Conservation (phyloP, 1,140 invertebrate genomes). For the Drosophila teissieri region DNA sequence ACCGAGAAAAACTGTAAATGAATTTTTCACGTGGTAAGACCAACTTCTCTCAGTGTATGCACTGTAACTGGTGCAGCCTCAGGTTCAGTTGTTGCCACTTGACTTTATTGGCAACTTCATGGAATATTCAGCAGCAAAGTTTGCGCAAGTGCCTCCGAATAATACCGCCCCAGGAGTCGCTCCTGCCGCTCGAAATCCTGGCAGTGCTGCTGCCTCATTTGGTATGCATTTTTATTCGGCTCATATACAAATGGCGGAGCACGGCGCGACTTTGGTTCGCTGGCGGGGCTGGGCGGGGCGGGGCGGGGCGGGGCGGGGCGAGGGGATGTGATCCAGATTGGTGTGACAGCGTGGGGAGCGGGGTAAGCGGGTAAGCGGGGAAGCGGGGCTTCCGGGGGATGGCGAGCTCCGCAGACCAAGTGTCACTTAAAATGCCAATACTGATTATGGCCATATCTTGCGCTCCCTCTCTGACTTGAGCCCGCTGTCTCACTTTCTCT, state of each 20-base stretch:
- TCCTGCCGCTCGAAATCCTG: conserved; percentile 5
- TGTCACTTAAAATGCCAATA: conserved; percentile 80
- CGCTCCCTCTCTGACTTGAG: not conserved
- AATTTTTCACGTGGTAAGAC: too few species aligned
- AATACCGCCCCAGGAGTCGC: conserved; percentile 24
- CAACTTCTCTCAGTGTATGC: conserved; percentile 19
- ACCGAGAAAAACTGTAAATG: not conserved
- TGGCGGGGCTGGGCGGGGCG: not conserved
- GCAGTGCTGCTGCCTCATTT: conserved; percentile 64
- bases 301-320: not conserved
- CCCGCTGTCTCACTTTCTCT: conserved; percentile 19
- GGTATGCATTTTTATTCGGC: conserved; percentile 83
- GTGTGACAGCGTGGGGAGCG: conserved; percentile 1
- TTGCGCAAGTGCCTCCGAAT: conserved; percentile 71
- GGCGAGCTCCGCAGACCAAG: conserved; percentile 32
- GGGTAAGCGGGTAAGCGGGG: too few species aligned
- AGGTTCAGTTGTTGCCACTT: conserved; percentile 51
- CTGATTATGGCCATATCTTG: conserved; percentile 61
- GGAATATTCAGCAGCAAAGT: conserved; percentile 79
- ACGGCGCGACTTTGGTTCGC: conserved; percentile 43
- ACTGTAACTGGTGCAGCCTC: conserved; percentile 35
- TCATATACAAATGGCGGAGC: conserved; percentile 78
- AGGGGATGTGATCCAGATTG: conserved; percentile 11
- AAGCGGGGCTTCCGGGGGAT: not conserved
- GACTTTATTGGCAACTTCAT: conserved; percentile 84